Conservation (phyloP, 2,797 vertebrate species). For the Sebastiscus tertius region DNA sequence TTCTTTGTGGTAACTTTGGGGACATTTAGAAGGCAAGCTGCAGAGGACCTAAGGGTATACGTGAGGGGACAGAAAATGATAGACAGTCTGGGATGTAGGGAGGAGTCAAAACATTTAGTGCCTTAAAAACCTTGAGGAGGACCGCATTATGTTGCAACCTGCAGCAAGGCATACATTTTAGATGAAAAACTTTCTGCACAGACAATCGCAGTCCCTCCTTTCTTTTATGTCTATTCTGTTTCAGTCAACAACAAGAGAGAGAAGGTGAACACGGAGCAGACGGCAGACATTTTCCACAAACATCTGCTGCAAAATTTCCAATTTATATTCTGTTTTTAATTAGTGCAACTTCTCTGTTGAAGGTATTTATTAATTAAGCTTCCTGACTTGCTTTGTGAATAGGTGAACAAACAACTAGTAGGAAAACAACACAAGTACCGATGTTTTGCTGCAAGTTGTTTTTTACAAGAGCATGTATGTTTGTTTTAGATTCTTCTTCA, state of each 20-base stretch:
- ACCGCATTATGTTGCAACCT: constrained; percentile 56
- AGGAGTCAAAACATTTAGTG: constrained; percentile 56
- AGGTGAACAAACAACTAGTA: background rate
- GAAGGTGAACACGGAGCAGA: constrained; percentile 1
- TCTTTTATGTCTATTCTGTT: constrained; percentile 15
- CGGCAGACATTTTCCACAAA: constrained; percentile 6
- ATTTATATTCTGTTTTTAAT: constrained; percentile 27
- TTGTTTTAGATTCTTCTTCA: background rate
- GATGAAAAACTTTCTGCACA: constrained; percentile 14
- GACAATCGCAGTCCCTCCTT: background rate
- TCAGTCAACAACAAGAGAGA: background rate
- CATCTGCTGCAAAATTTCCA: background rate
- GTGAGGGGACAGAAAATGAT: constrained; percentile 63
- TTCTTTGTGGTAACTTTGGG: constrained; percentile 58
- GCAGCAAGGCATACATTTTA: constrained; percentile 48
- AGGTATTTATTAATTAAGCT: background rate
- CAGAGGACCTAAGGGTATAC: constrained; percentile 48
- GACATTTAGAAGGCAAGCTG: constrained; percentile 61
- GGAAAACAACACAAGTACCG: background rate
- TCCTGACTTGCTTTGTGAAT: background rate
- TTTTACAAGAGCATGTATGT: background rate
- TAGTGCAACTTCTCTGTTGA: background rate
- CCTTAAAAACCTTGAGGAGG: constrained; percentile 47
- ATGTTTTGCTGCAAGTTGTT: background rate
- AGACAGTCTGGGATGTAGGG: constrained; percentile 43